phyloP scores from a whole-genome alignment of 2,797 vertebrate species.

The Denticeps clupeoides region DNA sequence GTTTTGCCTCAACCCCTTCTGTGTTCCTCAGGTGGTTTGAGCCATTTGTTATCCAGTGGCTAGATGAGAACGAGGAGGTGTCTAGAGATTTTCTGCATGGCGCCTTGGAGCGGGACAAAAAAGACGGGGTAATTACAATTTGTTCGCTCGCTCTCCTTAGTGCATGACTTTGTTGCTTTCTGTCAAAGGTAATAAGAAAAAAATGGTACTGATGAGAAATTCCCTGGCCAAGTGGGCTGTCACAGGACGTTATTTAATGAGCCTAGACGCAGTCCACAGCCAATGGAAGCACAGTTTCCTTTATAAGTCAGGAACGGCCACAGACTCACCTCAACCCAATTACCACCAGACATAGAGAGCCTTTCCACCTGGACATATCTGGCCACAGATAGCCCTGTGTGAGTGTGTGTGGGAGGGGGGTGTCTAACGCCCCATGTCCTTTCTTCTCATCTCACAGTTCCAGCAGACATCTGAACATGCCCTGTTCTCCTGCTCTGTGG shows the following conservation, averaged over 20 bases:
- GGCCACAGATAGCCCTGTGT: slow-evolving; percentile 21
- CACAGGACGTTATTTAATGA: slow-evolving; percentile 20
- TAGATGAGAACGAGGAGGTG: slow-evolving; percentile 97
- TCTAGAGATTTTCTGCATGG: slow-evolving; percentile 92
- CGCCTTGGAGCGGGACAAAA: slow-evolving; percentile 94
- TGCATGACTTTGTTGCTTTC: background rate
- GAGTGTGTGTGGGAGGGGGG: too few relatives aligned
- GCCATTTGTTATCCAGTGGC: slow-evolving; percentile 96
- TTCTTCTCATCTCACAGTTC: slow-evolving; percentile 67
- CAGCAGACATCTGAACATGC: slow-evolving; percentile 95
- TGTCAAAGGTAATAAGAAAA: slow-evolving; percentile 1
- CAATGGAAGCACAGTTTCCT: slow-evolving; percentile 31
- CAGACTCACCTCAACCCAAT: slow-evolving; percentile 45
- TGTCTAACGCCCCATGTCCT: background rate
- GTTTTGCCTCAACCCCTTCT: background rate
- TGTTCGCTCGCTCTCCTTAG: background rate
- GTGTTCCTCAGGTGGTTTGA: slow-evolving; percentile 80
- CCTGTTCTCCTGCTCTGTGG: slow-evolving; percentile 94
- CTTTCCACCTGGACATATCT: slow-evolving; percentile 29
- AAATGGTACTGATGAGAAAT: slow-evolving; percentile 10
- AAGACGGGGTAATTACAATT: slow-evolving; percentile 84
- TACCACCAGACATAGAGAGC: slow-evolving; percentile 36
- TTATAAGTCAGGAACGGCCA: slow-evolving; percentile 44
- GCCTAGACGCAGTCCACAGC: slow-evolving; percentile 18
- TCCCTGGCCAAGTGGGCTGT: background rate